Conservation (phyloP, 2,113 vertebrate genomes). For the Petrocephalus microphthalmus region DNA sequence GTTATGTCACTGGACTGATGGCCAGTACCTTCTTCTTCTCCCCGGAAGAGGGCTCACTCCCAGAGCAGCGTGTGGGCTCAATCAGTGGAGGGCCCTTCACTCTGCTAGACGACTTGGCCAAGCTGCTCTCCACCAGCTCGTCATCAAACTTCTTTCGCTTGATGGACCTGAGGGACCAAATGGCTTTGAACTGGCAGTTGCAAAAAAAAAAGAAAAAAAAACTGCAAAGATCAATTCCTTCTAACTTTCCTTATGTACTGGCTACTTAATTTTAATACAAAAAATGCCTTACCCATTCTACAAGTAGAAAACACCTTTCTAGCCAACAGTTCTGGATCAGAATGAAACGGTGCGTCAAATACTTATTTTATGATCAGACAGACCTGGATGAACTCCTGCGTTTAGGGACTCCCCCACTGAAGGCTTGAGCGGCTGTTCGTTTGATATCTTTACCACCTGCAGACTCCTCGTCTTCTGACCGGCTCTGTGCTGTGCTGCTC, state of each 20-base stretch:
- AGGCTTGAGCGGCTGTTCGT: constrained; percentile 72
- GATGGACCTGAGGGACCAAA: constrained; percentile 72
- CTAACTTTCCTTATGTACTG: neutral
- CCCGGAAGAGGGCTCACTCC: constrained; percentile 74
- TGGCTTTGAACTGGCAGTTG: neutral
- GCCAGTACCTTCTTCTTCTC: constrained; percentile 83
- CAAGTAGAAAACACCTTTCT: neutral
- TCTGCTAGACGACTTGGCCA: constrained; percentile 85
- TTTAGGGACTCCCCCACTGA: constrained; percentile 78
- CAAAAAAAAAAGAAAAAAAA: neutral
- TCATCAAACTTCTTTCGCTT: constrained; percentile 96
- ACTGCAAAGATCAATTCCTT: neutral
- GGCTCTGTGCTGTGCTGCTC: constrained; percentile 67
- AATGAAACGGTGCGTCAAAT: neutral
- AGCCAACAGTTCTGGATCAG: neutral
- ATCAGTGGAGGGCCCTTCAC: constrained; percentile 77
- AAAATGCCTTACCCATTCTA: neutral
- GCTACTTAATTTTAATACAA: neutral
- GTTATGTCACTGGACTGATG: neutral
- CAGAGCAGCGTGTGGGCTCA: constrained; percentile 79
- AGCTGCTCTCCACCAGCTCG: constrained; percentile 91
- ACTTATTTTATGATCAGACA: neutral
- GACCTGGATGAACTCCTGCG: constrained; percentile 92
- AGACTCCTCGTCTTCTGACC: constrained; percentile 84
- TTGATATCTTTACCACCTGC: constrained; percentile 72